phyloP scores from a whole-genome alignment of 2,888 invertebrate genomes.

The Venusia cambrica region DNA sequence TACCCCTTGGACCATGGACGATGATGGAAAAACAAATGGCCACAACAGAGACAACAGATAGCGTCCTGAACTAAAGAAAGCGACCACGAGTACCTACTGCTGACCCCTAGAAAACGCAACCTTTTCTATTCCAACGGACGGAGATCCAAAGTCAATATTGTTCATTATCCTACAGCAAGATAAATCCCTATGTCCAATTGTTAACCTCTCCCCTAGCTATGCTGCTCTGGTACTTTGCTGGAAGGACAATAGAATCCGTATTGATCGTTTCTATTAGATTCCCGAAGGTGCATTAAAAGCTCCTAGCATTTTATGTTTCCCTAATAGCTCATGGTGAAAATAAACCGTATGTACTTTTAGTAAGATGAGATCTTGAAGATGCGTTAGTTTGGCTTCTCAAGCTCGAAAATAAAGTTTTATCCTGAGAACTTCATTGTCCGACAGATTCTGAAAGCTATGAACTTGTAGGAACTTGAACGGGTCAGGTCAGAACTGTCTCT shows the following conservation, averaged over 20 bases:
- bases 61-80: neutral
- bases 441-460: conserved; percentile 8
- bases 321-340: conserved; percentile 27
- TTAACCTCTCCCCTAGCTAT: conserved; percentile 13
- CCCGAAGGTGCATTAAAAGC: conserved; percentile 16
- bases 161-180: conserved; percentile 10
- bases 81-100: neutral
- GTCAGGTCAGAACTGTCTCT: conserved; percentile 9
- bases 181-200: conserved; percentile 5
- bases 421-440: conserved; percentile 14
- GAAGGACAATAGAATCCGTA: conserved; percentile 25
- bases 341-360: conserved; percentile 14
- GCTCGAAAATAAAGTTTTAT: conserved; percentile 10
- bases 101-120: neutral
- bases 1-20: too few relatives aligned
- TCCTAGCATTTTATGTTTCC: conserved; percentile 18
- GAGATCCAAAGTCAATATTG: neutral
- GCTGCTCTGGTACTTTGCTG: conserved; percentile 22
- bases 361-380: conserved; percentile 3
- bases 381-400: conserved; percentile 7
- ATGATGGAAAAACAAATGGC: too few relatives aligned
- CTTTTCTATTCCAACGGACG: neutral
- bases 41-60: too few relatives aligned
- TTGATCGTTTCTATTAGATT: conserved; percentile 20
- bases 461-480: conserved; percentile 17